Percentiles rank a stretch among this genome's conserved stretches.
These are phyloP conservation scores for Caenorhabditis wallacei DNA, from an alignment of 2,888 invertebrate species.

Conservation along the genomic window DNA sequence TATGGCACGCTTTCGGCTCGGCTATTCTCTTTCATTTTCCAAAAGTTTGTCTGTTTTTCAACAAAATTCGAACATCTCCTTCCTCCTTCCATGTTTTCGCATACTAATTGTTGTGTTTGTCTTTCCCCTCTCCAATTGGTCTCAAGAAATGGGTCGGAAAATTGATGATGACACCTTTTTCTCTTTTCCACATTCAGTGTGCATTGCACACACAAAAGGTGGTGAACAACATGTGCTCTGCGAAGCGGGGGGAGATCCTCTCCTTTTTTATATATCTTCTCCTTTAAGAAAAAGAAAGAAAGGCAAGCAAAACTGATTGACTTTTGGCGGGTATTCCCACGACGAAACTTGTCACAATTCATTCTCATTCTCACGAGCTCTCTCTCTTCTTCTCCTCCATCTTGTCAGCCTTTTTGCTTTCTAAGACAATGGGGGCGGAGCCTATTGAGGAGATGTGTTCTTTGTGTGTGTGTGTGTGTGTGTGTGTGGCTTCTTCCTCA, in stretches of 20 bases:
- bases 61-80: background rate
- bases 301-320: constrained; percentile 49
- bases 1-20: no score
- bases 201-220: constrained; percentile 8
- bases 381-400: background rate
- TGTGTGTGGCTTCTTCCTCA: background rate
- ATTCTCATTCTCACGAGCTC: constrained; percentile 53
- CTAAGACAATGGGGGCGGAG: constrained; percentile 41
- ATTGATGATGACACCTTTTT: constrained; percentile 45
- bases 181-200: background rate
- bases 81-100: constrained; percentile 6
- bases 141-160: constrained; percentile 27
- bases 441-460: constrained; percentile 12
- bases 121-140: background rate
- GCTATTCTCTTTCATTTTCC: no score
- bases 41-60: background rate
- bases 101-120: constrained; percentile 38
- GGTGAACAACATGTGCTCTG: constrained; percentile 2
- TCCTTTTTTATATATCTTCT: background rate
- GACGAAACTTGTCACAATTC: constrained; percentile 64
- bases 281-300: background rate
- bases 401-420: background rate
- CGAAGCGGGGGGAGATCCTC: constrained; percentile 4
- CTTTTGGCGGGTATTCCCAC: constrained; percentile 53
- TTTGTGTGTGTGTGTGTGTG: no score